Conservation (phyloP, 2,113 vertebrate species). For the Gallinago undulata region DNA sequence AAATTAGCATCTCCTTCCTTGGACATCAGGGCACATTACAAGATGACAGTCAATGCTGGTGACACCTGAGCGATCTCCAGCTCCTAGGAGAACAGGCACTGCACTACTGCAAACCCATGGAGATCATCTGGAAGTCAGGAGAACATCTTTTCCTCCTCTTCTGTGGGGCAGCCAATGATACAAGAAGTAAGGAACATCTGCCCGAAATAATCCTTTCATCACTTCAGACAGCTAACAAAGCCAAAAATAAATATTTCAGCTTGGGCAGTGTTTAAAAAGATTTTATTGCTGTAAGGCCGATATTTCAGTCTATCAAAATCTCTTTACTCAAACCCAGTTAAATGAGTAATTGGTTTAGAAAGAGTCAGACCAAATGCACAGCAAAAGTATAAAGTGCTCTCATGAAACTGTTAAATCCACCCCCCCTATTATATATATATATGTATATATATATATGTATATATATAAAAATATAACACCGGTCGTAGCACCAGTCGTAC, state of each 20-base stretch:
- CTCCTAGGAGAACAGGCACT: not conserved
- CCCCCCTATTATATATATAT: too few species aligned
- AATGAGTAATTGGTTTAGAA: not conserved
- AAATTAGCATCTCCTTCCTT: not conserved
- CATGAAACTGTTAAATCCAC: not conserved
- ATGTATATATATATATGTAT: too few species aligned
- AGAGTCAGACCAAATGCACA: not conserved
- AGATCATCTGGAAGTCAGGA: not conserved
- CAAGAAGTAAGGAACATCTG: not conserved
- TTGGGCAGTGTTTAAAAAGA: not conserved
- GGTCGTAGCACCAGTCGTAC: accelerated
- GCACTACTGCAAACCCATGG: not conserved
- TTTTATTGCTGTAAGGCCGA: not conserved
- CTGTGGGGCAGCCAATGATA: not conserved
- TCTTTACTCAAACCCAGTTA: not conserved
- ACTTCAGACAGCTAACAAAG: constrained; percentile 5
- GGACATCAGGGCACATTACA: not conserved
- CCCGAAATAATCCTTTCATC: not conserved
- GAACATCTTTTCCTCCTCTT: not conserved
- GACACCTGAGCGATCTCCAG: not conserved
- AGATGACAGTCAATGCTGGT: not conserved
- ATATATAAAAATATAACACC: not conserved
- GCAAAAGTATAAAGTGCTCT: not conserved
- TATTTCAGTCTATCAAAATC: not conserved
- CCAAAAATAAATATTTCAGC: constrained; percentile 9